Percentiles rank a stretch among this genome's conserved stretches.
Conservation (phyloP, 1,140 invertebrate species). For the Ips typographus region DNA sequence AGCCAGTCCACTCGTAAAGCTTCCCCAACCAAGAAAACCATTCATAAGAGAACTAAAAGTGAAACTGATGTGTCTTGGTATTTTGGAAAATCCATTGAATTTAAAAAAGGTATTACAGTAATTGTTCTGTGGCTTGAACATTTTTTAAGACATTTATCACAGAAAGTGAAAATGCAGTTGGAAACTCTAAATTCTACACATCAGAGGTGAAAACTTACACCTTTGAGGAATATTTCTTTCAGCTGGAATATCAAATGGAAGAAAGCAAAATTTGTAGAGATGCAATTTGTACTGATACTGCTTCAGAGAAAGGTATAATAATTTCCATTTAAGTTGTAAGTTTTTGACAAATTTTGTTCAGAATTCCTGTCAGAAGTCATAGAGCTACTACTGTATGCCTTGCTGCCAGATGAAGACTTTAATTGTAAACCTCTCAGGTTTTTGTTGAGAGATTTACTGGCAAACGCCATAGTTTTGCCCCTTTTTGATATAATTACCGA, state of each 20-base stretch:
- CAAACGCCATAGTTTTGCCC: slow-evolving; percentile 77
- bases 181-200: slow-evolving; percentile 44
- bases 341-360: slow-evolving; percentile 51
- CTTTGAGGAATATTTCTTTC: slow-evolving; percentile 82
- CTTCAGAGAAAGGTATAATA: slow-evolving; percentile 60
- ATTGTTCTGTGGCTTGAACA: not conserved
- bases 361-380: slow-evolving; percentile 82
- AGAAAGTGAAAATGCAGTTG: slow-evolving; percentile 41
- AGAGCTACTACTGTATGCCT: slow-evolving; percentile 81
- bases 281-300: slow-evolving; percentile 63
- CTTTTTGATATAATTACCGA: slow-evolving; percentile 82
- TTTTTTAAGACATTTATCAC: not conserved
- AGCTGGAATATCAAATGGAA: slow-evolving; percentile 85
- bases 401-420: slow-evolving; percentile 84
- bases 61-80: slow-evolving; percentile 70
- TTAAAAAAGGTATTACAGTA: slow-evolving; percentile 38
- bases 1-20: slow-evolving; percentile 53
- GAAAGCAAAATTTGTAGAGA: slow-evolving; percentile 70
- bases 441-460: slow-evolving; percentile 79
- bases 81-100: slow-evolving; percentile 50
- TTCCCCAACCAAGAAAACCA: slow-evolving; percentile 51
- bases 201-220: slow-evolving; percentile 46
- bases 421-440: slow-evolving; percentile 77
- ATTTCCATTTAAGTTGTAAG: not conserved
- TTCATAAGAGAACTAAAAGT: slow-evolving; percentile 68